These are phyloP conservation scores for Pterocles gutturalis DNA, from an alignment of 2,113 vertebrate species.

Conservation along the genomic window DNA sequence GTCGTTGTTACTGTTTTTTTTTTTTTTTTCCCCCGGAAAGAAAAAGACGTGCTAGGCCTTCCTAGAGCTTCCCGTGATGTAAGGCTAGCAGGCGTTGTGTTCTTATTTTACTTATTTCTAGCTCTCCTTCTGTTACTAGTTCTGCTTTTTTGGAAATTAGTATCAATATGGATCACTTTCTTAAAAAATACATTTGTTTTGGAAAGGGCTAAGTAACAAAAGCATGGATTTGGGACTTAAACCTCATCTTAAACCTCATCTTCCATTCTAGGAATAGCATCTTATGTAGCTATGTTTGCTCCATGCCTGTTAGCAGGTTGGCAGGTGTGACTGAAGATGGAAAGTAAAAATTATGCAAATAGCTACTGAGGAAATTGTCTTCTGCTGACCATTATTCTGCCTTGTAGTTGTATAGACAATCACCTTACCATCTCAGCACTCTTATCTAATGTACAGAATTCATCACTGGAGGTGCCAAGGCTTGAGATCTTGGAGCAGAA, in stretches of 20 bases:
- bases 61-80: background rate
- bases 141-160: background rate
- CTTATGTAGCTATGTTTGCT: background rate
- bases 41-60: background rate
- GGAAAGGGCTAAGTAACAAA: background rate
- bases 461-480: background rate
- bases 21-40: background rate
- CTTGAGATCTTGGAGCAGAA: background rate
- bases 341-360: background rate
- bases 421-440: background rate
- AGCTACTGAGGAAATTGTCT: background rate
- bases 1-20: background rate
- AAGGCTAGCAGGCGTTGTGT: background rate
- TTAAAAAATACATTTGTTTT: background rate
- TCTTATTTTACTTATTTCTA: background rate
- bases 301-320: background rate
- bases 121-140: background rate
- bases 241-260: background rate
- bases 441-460: background rate
- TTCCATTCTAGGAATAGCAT: background rate
- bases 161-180: accelerated
- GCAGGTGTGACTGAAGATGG: background rate
- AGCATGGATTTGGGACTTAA: accelerated
- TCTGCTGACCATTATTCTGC: background rate
- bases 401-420: background rate